A percentile compares a stretch with the other conserved stretches of the same genome.
Evolutionary conservation across 2,113 vertebrate species (phyloP).

Genomic region (Pungitius pungitius): DNA sequence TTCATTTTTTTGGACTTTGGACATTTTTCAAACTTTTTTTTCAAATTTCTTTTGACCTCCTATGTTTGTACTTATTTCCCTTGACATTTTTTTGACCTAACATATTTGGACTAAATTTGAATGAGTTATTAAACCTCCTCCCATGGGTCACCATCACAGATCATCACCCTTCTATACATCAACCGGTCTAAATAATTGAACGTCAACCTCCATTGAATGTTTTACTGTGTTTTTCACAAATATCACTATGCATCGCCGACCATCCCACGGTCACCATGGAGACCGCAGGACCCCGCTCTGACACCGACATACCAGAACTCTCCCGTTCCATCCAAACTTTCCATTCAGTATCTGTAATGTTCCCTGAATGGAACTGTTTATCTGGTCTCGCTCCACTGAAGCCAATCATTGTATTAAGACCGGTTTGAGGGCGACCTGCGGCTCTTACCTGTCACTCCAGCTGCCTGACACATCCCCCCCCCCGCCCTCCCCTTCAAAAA

Average conservation of each 20-base stretch:
- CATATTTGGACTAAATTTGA: neutral
- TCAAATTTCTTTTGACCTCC: no score
- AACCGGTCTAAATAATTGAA: slow-evolving; percentile 20
- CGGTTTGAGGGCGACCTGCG: slow-evolving; percentile 60
- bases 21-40: no score
- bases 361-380: slow-evolving; percentile 72
- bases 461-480: slow-evolving; percentile 44
- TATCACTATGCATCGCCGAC: slow-evolving; percentile 71
- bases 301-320: slow-evolving; percentile 59
- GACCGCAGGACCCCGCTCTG: slow-evolving; percentile 63
- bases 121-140: slow-evolving; percentile 7
- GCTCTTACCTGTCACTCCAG: slow-evolving; percentile 67
- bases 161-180: slow-evolving; percentile 4
- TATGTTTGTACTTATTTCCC: no score
- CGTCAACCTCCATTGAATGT: slow-evolving; percentile 15
- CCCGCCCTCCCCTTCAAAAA: neutral
- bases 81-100: no score
- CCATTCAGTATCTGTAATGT: slow-evolving; percentile 64
- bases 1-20: no score
- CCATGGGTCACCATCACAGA: slow-evolving; percentile 10
- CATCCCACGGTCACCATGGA: slow-evolving; percentile 72
- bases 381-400: slow-evolving; percentile 75
- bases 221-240: slow-evolving; percentile 70
- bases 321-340: slow-evolving; percentile 68
- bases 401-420: slow-evolving; percentile 70